Conservation (phyloP, 2,888 invertebrate genomes). For the Elgonia sp. region DNA sequence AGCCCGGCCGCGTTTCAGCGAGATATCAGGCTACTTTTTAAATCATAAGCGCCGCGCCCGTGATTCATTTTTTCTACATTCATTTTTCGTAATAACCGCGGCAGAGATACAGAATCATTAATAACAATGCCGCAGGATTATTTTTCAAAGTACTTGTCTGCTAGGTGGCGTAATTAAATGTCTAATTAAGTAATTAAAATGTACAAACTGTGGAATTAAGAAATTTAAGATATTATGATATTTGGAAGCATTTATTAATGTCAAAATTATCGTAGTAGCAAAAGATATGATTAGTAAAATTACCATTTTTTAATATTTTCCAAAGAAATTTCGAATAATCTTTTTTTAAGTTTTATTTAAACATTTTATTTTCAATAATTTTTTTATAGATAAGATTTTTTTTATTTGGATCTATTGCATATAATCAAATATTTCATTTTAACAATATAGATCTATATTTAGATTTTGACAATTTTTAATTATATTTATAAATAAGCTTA, state of each 20-base stretch:
- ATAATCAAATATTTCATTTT: too few relatives aligned
- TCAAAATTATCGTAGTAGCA: neutral
- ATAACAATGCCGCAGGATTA: slow-evolving; percentile 44
- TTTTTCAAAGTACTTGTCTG: slow-evolving; percentile 8
- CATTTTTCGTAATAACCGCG: slow-evolving; percentile 49
- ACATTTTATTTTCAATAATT: too few relatives aligned
- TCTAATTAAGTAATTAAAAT: slow-evolving; percentile 40
- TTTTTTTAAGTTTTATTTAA: too few relatives aligned
- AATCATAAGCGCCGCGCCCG: slow-evolving; percentile 23
- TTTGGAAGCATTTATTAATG: neutral
- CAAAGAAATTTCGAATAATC: too few relatives aligned
- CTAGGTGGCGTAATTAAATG: slow-evolving; percentile 9
- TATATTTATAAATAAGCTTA: too few relatives aligned
- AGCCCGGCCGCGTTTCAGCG: neutral
- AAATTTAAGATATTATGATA: neutral
- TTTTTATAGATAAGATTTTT: too few relatives aligned
- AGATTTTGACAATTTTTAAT: too few relatives aligned
- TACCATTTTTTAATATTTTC: too few relatives aligned
- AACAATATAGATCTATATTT: too few relatives aligned
- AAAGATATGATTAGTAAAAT: too few relatives aligned
- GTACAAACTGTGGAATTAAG: neutral
- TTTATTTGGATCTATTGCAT: too few relatives aligned
- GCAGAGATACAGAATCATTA: slow-evolving; percentile 39
- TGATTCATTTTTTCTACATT: slow-evolving; percentile 45
- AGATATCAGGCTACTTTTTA: slow-evolving; percentile 38